Evolutionary conservation across 1,140 invertebrate species (phyloP).

Genomic region (Brachystomella parvula): DNA sequence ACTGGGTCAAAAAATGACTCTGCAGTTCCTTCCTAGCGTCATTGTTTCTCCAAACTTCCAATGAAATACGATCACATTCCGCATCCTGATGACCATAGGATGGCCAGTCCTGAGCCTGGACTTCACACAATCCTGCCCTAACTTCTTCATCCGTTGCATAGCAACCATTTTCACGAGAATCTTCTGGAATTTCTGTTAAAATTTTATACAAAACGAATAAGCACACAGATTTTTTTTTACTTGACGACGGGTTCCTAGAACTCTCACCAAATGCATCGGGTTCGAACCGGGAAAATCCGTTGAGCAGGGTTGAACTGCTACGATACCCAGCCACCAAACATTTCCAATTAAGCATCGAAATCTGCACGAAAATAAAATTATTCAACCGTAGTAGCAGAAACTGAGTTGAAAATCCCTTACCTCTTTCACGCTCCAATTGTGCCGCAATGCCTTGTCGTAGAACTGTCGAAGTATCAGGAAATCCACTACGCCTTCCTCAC

Average conservation of each 20-base stretch:
- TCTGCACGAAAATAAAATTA: constrained; percentile 42
- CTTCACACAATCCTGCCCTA: constrained; percentile 67
- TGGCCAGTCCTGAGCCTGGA: constrained; percentile 76
- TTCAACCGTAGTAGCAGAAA: background rate
- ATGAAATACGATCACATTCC: constrained; percentile 64
- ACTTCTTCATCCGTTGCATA: constrained; percentile 74
- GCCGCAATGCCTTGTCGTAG: constrained; percentile 70
- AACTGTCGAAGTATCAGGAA: constrained; percentile 87
- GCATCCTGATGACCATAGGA: constrained; percentile 58
- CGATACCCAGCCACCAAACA: constrained; percentile 89
- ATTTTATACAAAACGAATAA: constrained; percentile 2
- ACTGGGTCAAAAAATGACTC: constrained; percentile 90
- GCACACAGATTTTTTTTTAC: background rate
- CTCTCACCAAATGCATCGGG: constrained; percentile 52
- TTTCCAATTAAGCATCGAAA: constrained; percentile 95
- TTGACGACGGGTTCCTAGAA: background rate
- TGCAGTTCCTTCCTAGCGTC: constrained; percentile 76
- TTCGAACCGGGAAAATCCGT: constrained; percentile 63
- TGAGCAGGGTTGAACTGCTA: constrained; percentile 57
- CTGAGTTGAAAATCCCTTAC: constrained; percentile 32
- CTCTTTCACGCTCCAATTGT: constrained; percentile 66
- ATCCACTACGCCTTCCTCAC: constrained; percentile 88
- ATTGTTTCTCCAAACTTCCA: constrained; percentile 72
- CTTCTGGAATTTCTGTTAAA: constrained; percentile 49
- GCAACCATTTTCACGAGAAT: constrained; percentile 62